Base-by-base conservation (phyloP, 1,140 invertebrate species). In the Drosophila willistoni region DNA sequence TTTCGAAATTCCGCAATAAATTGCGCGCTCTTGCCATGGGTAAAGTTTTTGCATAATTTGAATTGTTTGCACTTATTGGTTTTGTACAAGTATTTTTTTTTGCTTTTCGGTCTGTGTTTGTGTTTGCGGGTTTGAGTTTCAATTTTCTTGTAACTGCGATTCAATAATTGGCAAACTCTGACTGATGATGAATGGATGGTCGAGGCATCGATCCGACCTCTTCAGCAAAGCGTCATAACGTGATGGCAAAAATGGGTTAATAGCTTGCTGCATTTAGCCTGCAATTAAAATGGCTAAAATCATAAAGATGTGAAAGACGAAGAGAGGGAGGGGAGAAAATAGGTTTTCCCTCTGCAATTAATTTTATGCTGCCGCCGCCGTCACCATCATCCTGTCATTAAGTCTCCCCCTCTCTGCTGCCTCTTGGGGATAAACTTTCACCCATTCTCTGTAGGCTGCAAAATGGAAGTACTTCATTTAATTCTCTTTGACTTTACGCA, bases 1-100 rank as follows among this genome's bases (percentile, higher is more conserved):
- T 22, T 36, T 51, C 12, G 36, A 47, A 63, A 85, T 77, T 85
- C 77, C 67, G 55, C 70, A 73, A 80, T 85, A 84, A 84, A 84
- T 85, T 84, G 70, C 81, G 82, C 81, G 69, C 73, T 73, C 77
- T 81, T 68, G 71, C 33, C 62, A 55, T 29, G 61, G 56, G 63
- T 7, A 68, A 78, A 79, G 55, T 77, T 77, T 77, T 77, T 66
- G 80, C 82, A 85, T 85, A 85, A 81, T 80, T 86, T 61, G 71
- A 85, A 77, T 86, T 67, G 61, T 81, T 85, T 63, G 74, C 63
- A 69, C 47, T 86, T 74, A 86, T 86, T 86, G 82, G 78, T 73
- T 81, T 85, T 77, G 64, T 68, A 39, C 56, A 64, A 62, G 70
- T 44, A 67, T 39, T 39, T 39, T 39, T 39, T 72, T 74, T 67